Evolutionary conservation across 2,888 invertebrate genomes (phyloP).

Genomic region (Bedellia somnulentella): DNA sequence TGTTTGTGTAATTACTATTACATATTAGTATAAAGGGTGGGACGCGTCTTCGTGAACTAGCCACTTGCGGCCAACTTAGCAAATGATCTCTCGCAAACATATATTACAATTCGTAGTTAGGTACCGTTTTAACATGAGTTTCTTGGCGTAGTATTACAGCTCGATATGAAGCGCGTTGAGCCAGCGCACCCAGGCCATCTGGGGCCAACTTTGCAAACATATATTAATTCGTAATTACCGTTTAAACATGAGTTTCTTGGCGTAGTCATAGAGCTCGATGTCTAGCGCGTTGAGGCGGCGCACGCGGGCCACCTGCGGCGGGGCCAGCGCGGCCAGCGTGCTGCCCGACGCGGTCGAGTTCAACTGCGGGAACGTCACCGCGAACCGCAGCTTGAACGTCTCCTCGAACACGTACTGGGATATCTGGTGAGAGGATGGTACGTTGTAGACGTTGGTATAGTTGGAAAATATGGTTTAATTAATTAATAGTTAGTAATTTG

Average conservation of each 20-base stretch:
- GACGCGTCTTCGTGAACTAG: no score
- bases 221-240: constrained; percentile 56
- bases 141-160: constrained; percentile 90
- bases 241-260: constrained; percentile 83
- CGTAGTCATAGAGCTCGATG: constrained; percentile 90
- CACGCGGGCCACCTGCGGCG: constrained; percentile 74
- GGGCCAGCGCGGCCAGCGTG: constrained; percentile 75
- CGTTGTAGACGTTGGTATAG: constrained; percentile 8
- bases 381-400: constrained; percentile 88
- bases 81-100: no score
- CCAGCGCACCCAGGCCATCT: constrained; percentile 73
- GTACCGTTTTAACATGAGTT: constrained; percentile 77
- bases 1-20: no score
- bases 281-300: constrained; percentile 85
- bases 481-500: no score
- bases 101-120: no score
- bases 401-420: constrained; percentile 94
- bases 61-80: no score
- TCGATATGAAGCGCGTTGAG: constrained; percentile 90
- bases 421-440: constrained; percentile 49
- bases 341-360: constrained; percentile 87
- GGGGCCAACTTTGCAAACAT: no score
- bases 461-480: constrained; percentile 4
- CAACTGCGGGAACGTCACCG: constrained; percentile 89
- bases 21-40: no score